phyloP scores from a whole-genome alignment of 2,113 vertebrate species.

The Corythoichthys haematopterus region DNA sequence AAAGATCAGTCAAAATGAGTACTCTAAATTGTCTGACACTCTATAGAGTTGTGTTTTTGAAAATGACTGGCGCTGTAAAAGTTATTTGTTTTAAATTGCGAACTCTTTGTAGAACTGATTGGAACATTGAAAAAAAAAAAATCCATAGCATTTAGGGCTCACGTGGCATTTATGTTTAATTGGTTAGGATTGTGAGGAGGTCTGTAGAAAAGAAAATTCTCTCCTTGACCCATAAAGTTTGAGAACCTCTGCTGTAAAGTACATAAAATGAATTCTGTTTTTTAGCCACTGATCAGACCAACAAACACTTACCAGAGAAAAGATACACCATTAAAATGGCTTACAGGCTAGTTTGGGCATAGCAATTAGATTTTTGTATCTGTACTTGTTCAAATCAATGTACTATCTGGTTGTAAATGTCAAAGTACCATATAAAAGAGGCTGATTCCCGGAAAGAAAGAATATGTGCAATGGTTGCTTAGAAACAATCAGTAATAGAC shows the following conservation, averaged over 20 bases:
- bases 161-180: too few species aligned
- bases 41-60: too few species aligned
- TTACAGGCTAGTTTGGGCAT: background rate
- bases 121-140: too few species aligned
- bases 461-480: constrained; percentile 50
- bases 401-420: constrained; percentile 15
- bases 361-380: background rate
- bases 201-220: too few species aligned
- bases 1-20: too few species aligned
- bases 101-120: too few species aligned
- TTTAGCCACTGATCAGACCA: background rate
- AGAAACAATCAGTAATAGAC: constrained; percentile 64
- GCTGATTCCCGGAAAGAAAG: constrained; percentile 7
- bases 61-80: too few species aligned
- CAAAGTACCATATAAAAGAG: constrained; percentile 5
- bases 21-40: too few species aligned
- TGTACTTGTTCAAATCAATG: constrained; percentile 2
- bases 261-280: background rate
- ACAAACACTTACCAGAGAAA: background rate
- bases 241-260: background rate
- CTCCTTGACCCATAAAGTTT: background rate
- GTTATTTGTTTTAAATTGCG: too few species aligned
- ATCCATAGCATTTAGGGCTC: too few species aligned
- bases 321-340: background rate
- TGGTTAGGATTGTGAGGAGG: too few species aligned